Conservation (phyloP, 2,113 vertebrate species). For the Uria lomvia region DNA sequence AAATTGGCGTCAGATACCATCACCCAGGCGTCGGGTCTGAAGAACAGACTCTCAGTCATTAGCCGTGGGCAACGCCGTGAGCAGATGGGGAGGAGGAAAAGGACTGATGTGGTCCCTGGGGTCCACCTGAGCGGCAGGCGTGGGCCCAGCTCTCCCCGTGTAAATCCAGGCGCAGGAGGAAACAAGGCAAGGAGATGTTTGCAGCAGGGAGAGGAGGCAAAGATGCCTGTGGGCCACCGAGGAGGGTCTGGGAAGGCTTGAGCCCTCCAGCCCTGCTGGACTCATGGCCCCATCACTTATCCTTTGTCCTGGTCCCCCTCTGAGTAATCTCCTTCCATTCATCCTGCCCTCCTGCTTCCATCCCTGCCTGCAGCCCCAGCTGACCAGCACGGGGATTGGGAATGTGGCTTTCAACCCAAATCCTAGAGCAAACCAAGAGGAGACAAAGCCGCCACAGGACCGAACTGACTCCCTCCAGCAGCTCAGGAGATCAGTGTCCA, state of each 20-base stretch:
- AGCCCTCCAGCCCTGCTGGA: background rate
- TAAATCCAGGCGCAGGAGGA: background rate
- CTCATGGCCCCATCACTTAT: background rate
- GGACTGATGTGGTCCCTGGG: background rate
- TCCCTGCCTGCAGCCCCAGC: background rate
- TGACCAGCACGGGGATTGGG: fast-evolving
- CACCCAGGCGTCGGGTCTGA: background rate
- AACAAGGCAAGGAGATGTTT: background rate
- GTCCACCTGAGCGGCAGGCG: background rate
- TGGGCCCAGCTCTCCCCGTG: background rate
- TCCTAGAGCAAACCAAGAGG: background rate
- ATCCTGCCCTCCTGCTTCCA: background rate
- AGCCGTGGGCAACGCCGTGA: background rate
- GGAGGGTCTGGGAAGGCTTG: background rate
- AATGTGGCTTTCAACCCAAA: background rate
- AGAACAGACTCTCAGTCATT: background rate
- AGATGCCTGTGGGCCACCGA: background rate
- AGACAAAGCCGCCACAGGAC: background rate
- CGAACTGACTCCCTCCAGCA: fast-evolving
- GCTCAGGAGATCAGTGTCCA: background rate
- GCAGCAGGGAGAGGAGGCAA: background rate
- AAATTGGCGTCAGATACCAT: background rate
- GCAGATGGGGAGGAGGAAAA: background rate
- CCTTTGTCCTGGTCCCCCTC: background rate
- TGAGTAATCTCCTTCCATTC: background rate